phyloP scores from a whole-genome alignment of 1,140 invertebrate genomes.

The Radopholus similis region DNA sequence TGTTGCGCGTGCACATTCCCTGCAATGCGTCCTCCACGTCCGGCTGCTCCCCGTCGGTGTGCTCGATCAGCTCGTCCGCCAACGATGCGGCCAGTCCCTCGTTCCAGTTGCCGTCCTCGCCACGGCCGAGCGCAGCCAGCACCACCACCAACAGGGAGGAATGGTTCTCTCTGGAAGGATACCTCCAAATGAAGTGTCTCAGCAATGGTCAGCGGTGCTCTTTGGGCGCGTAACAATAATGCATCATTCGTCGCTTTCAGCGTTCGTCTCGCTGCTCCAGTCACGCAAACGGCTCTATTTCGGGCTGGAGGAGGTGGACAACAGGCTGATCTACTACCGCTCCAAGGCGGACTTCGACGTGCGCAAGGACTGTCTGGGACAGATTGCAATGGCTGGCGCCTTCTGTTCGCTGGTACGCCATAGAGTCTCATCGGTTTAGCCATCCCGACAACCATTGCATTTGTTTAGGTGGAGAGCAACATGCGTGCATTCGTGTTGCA shows the following conservation, averaged over 20 bases:
- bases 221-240: background rate
- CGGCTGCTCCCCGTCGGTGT: background rate
- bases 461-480: slow-evolving; percentile 46
- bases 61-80: background rate
- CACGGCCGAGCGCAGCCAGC: background rate
- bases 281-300: slow-evolving; percentile 48
- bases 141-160: slow-evolving; percentile 19
- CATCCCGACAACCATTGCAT: background rate
- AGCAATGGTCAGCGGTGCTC: slow-evolving; percentile 31
- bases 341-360: slow-evolving; percentile 49
- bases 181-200: slow-evolving; percentile 38
- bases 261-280: slow-evolving; percentile 40
- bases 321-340: slow-evolving; percentile 46
- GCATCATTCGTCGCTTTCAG: slow-evolving; percentile 33
- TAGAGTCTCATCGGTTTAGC: background rate
- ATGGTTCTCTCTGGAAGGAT: slow-evolving; percentile 47
- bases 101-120: background rate
- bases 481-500: slow-evolving; percentile 48
- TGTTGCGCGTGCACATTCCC: too few species aligned
- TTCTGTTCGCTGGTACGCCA: slow-evolving; percentile 33
- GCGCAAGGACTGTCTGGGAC: slow-evolving; percentile 38
- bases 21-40: background rate
- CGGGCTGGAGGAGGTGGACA: slow-evolving; percentile 44
- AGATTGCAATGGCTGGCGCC: slow-evolving; percentile 31
- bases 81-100: too few species aligned